These are phyloP conservation scores for Malurus melanocephalus DNA, from an alignment of 2,113 vertebrate species.

Conservation along the genomic window DNA sequence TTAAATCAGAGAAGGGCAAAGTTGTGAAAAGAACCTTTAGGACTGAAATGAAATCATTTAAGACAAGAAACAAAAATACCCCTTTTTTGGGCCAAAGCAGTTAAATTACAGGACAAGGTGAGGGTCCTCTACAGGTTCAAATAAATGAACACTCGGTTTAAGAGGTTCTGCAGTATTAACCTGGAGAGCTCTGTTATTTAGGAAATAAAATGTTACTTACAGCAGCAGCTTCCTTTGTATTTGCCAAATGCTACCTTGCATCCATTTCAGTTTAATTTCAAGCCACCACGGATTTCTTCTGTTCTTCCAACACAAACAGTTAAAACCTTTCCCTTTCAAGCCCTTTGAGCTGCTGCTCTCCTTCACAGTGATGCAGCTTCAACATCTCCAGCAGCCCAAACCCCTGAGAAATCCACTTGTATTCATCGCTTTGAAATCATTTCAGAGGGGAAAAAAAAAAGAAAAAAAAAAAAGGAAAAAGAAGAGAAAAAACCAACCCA, in stretches of 20 bases:
- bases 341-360: slow-evolving; percentile 1
- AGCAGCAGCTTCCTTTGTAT: background rate
- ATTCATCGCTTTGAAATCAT: slow-evolving; percentile 31
- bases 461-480: background rate
- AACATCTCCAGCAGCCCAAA: slow-evolving; percentile 9
- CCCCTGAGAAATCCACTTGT: slow-evolving; percentile 19
- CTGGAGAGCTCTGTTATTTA: background rate
- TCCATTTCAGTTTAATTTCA: background rate
- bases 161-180: background rate
- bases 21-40: background rate
- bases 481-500: background rate
- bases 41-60: background rate
- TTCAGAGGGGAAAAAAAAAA: background rate
- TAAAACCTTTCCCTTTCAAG: background rate
- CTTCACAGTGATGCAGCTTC: background rate
- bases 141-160: background rate
- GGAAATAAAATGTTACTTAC: slow-evolving; percentile 56
- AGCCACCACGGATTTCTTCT: background rate
- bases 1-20: background rate
- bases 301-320: background rate
- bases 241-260: background rate
- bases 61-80: background rate
- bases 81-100: background rate
- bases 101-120: background rate
- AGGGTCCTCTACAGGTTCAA: background rate